A percentile compares a stretch with the other conserved stretches of the same genome.
phyloP scores from a whole-genome alignment of 64 coral and sea anemone species.

The Exaiptasia diaphana region DNA sequence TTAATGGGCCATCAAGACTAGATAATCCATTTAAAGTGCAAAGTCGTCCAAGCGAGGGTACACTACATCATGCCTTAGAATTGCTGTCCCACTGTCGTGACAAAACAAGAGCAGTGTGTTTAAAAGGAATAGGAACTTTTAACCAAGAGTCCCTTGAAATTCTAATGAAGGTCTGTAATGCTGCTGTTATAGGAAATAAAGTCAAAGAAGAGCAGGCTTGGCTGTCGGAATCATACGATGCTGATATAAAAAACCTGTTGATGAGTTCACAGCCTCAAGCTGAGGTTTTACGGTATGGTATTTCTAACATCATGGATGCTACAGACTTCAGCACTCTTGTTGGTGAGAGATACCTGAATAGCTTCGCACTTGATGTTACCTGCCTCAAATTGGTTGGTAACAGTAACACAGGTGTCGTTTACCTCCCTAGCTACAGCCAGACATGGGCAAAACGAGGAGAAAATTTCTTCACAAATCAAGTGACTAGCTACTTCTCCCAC shows the following conservation, averaged over 20 bases:
- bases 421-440: slow-evolving; percentile 12
- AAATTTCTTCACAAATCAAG: neutral
- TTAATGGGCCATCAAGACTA: neutral
- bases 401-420: neutral
- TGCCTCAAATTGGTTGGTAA: neutral
- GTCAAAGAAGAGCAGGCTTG: neutral
- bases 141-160: neutral
- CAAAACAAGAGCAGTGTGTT: neutral
- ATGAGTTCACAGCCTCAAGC: neutral
- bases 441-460: slow-evolving; percentile 8
- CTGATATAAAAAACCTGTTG: neutral
- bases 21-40: neutral
- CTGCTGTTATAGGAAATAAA: neutral
- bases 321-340: neutral
- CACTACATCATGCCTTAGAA: neutral
- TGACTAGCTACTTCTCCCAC: neutral
- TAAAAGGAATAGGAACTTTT: neutral
- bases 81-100: neutral
- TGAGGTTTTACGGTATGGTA: neutral
- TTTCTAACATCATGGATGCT: neutral
- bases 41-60: neutral
- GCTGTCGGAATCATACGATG: neutral
- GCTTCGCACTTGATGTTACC: neutral
- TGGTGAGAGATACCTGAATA: slow-evolving; percentile 1
- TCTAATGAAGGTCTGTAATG: neutral